Percentiles rank a stretch among this genome's conserved stretches.
Evolutionary conservation across 2,113 vertebrate species (phyloP).

Genomic region (Ursus arctos): DNA sequence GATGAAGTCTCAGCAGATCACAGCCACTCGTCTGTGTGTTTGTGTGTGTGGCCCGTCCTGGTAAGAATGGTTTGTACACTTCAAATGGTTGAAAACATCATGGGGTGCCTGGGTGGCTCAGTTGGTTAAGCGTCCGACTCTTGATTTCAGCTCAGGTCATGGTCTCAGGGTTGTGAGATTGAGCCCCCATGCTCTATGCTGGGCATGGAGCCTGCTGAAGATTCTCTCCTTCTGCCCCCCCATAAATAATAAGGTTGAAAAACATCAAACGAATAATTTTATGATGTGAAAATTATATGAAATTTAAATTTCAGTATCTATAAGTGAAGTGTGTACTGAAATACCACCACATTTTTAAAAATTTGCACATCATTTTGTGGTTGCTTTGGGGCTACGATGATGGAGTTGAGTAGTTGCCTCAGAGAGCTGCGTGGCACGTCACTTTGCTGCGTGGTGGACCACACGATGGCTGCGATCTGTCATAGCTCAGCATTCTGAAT

Average conservation of each 20-base stretch:
- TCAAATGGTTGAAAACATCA: neutral
- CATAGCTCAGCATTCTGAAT: neutral
- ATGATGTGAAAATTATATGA: neutral
- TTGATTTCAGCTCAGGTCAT: neutral
- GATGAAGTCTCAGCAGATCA: accelerated
- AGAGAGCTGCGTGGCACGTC: too few relatives aligned
- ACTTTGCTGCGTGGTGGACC: neutral
- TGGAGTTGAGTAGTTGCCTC: accelerated
- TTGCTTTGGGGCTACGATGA: accelerated
- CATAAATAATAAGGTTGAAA: neutral
- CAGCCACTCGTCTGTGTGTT: neutral
- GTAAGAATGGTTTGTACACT: neutral
- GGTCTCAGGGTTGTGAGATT: neutral
- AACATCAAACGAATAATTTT: neutral
- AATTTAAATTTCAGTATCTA: neutral
- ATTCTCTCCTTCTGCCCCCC: neutral
- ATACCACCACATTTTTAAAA: neutral
- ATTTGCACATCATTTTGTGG: neutral
- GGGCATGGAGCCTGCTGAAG: neutral
- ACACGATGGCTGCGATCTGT: too few relatives aligned
- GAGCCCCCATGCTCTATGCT: neutral
- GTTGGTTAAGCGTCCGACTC: neutral
- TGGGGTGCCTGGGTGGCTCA: neutral
- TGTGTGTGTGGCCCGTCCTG: neutral
- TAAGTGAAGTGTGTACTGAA: neutral